phyloP scores from a whole-genome alignment of 1,140 invertebrate species.

The Leguminivora glycinivorella region DNA sequence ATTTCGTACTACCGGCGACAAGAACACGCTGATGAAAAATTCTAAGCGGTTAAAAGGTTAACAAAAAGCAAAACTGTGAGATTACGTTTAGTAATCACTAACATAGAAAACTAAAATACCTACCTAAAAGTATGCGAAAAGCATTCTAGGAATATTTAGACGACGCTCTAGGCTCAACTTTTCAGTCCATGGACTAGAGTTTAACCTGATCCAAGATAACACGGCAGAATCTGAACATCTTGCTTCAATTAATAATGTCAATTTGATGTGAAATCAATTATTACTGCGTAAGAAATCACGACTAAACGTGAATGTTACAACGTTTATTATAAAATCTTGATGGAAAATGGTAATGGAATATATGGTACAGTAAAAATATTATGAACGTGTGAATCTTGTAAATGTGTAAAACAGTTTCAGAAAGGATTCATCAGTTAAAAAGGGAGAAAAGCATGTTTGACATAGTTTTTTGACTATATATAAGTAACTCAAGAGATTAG shows the following conservation, averaged over 20 bases:
- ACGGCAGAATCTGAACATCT: slow-evolving; percentile 5
- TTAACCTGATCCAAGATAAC: neutral
- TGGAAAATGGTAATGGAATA: neutral
- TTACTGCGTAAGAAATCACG: neutral
- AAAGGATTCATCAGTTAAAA: neutral
- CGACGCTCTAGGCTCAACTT: neutral
- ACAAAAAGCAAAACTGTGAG: too few species aligned
- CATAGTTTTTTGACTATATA: too few species aligned
- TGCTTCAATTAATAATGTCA: slow-evolving; percentile 58
- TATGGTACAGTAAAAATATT: neutral
- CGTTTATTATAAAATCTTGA: neutral
- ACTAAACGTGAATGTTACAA: neutral
- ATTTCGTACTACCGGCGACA: too few species aligned
- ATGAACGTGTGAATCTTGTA: neutral
- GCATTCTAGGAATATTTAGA: neutral
- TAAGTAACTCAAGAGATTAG: too few species aligned
- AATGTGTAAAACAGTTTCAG: neutral
- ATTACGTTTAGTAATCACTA: neutral
- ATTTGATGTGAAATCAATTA: slow-evolving; percentile 51
- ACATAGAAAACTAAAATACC: neutral
- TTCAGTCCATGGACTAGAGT: neutral
- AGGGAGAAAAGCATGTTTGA: neutral
- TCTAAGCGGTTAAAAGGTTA: too few species aligned
- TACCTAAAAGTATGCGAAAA: too few species aligned
- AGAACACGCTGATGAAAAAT: too few species aligned